Conservation (phyloP, 2,113 vertebrate species). For the Paramisgurnus dabryanus region DNA sequence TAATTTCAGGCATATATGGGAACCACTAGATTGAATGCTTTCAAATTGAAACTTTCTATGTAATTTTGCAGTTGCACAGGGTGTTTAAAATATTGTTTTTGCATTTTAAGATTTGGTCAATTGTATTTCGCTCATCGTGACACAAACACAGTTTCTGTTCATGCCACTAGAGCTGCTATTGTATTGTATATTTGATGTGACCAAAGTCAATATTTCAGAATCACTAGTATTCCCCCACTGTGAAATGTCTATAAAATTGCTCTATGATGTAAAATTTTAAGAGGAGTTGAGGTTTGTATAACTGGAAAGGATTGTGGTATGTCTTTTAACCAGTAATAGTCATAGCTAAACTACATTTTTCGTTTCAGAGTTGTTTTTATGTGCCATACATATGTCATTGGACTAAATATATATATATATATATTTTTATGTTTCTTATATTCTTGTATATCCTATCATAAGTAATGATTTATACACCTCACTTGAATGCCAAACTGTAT, state of each 20-base stretch:
- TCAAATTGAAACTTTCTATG: neutral
- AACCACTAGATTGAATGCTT: neutral
- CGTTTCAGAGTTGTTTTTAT: neutral
- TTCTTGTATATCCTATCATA: conserved; percentile 6
- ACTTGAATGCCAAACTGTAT: conserved; percentile 5
- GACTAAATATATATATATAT: neutral
- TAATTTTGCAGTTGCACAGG: neutral
- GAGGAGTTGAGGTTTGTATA: neutral
- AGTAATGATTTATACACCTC: neutral
- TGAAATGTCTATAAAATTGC: neutral
- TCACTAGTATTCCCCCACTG: conserved; percentile 12
- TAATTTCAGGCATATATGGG: neutral
- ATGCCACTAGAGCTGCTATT: neutral
- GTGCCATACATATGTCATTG: conserved; percentile 33
- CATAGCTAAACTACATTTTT: too few relatives aligned
- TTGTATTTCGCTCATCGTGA: neutral
- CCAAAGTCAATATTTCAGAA: conserved; percentile 12
- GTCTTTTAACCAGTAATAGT: too few relatives aligned
- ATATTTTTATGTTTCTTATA: conserved; percentile 26
- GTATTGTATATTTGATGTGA: neutral
- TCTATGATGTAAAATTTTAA: neutral
- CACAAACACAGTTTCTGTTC: neutral
- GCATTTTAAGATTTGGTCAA: neutral
- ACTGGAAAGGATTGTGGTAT: too few relatives aligned
- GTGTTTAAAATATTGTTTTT: neutral